Evolutionary conservation across 2,797 vertebrate genomes (phyloP), one percentile per base, ranked within the genome.

Genomic region (Fistularia commersonii): DNA sequence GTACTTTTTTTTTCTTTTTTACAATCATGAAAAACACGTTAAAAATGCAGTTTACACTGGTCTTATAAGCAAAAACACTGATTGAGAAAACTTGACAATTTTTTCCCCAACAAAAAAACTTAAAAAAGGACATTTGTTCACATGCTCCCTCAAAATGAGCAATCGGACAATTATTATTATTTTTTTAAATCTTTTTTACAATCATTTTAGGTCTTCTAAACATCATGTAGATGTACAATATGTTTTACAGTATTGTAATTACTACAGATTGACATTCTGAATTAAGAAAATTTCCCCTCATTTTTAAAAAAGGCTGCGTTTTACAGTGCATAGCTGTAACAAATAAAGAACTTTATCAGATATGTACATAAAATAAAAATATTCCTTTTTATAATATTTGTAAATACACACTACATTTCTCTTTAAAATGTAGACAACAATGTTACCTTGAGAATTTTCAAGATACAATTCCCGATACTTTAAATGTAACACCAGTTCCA

Each of bases 271-370:
- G 87, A 93, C 96, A 98, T 93, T 98, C 90, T 93, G 85, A 89
- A 93, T 96, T 97, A 96, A 96, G 95, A 98, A 98, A 96, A 12
- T 45, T 83, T 92, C 81, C 91, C 89, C 87, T 91, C 88, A 86
- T 93, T 92, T 81, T 80, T 68, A 92, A 95, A 95, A 99, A 97
- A 98, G 92, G 94, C 94, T 97, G 94, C 92, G 90, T 98, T 97
- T 90, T 98, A 98, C 96, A 98, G 96, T 98, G 97, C 96, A 98
- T 98, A 98, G 96, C 96, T 94, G 94, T 97, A 99, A 98, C 95
- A 95, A 98, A 98, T 93, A 94, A 94, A 95, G 88, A 93, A 92
- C 90, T 87, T 93, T 72, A 79, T 93, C 88, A 83, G 89, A 87
- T 95, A 97, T 98, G 88, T 98, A 98, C 95, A 97, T 77, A 94